A percentile compares a stretch with the other conserved stretches of the same genome.
phyloP scores from a whole-genome alignment of 23 tunicate genomes.

The Styela clava region DNA sequence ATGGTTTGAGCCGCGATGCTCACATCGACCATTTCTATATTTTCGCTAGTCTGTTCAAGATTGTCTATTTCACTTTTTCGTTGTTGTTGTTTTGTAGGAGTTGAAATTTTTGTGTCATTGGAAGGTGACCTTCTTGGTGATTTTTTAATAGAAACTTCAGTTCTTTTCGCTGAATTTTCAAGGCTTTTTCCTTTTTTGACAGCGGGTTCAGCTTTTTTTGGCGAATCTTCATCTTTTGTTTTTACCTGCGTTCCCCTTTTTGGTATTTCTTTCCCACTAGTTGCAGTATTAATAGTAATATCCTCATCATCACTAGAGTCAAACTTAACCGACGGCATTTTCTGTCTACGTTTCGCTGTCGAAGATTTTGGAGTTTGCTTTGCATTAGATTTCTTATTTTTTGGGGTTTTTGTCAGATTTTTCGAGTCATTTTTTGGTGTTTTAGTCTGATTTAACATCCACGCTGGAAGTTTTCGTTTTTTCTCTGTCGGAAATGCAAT shows the following conservation, averaged over 20 bases:
- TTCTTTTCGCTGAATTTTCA: not conserved
- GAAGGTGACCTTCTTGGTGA: too few species aligned
- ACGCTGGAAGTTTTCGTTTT: constrained; percentile 62
- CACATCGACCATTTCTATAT: not conserved
- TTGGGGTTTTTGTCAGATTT: not conserved
- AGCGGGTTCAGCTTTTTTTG: not conserved
- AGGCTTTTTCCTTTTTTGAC: not conserved
- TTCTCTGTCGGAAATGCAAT: not conserved
- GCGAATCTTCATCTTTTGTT: not conserved
- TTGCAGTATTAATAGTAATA: not conserved
- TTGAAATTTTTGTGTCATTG: not conserved
- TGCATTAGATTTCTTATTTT: not conserved
- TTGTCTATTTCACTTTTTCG: not conserved
- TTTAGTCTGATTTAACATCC: constrained; percentile 35
- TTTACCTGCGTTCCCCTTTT: too few species aligned
- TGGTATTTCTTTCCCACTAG: too few species aligned
- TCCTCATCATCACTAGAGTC: constrained; percentile 11
- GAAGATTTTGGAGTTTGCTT: not conserved
- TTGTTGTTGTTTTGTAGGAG: not conserved
- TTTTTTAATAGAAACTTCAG: not conserved
- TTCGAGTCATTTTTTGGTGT: not conserved
- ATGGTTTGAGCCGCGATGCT: not conserved
- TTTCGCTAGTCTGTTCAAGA: not conserved
- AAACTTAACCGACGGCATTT: not conserved
- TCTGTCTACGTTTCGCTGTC: not conserved